These are phyloP conservation scores for Lagopus leucura DNA, from an alignment of 2,113 vertebrate genomes.

Conservation along the genomic window DNA sequence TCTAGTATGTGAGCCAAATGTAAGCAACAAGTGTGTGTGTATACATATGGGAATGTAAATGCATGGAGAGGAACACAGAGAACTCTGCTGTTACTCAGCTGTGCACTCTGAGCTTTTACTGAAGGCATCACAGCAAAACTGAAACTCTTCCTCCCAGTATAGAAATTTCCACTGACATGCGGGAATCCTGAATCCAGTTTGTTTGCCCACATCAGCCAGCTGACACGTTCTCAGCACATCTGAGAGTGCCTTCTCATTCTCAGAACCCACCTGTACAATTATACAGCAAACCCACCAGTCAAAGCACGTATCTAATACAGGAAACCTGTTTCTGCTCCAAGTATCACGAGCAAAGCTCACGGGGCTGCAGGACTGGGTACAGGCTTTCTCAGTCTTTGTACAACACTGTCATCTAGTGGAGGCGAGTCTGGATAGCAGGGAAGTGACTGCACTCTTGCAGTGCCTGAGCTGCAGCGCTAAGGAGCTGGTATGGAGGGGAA, in stretches of 20 bases:
- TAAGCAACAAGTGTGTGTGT: not conserved
- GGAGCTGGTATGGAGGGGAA: rapidly evolving
- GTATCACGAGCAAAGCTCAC: rapidly evolving
- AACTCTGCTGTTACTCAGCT: not conserved
- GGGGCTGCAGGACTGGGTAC: rapidly evolving
- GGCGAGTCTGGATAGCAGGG: not conserved
- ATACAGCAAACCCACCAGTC: rapidly evolving
- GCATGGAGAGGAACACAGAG: not conserved
- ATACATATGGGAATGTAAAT: not conserved
- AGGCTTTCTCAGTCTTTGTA: not conserved
- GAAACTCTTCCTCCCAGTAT: not conserved
- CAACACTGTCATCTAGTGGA: conserved; percentile 65
- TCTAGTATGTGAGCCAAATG: not conserved
- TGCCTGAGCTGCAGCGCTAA: rapidly evolving
- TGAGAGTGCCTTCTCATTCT: not conserved
- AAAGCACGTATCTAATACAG: rapidly evolving
- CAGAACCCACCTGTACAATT: not conserved
- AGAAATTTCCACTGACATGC: rapidly evolving
- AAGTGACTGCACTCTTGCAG: rapidly evolving
- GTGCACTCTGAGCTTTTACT: not conserved
- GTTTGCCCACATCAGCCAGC: not conserved
- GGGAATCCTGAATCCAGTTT: not conserved
- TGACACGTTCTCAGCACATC: not conserved
- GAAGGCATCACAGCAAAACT: not conserved
- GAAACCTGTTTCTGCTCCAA: not conserved